Evolutionary conservation across 2,888 invertebrate species (phyloP).

Genomic region (Microdon myrmicae): DNA sequence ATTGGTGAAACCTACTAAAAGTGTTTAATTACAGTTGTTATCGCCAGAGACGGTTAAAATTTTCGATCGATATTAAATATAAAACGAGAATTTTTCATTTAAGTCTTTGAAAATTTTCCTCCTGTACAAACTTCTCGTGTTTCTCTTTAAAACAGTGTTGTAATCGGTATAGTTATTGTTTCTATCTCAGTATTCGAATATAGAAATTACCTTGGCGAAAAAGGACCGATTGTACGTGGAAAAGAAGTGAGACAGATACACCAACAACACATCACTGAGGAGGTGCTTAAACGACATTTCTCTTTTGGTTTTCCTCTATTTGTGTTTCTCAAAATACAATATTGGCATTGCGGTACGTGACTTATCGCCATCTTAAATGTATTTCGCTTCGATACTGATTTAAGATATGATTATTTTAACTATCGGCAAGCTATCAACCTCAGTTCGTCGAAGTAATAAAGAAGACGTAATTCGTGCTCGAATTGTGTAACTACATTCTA

Average conservation of each 20-base stretch:
- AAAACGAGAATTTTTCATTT: constrained; percentile 19
- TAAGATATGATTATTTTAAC: constrained; percentile 3
- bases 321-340: constrained; percentile 1
- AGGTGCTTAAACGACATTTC: constrained; percentile 11
- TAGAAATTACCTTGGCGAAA: constrained; percentile 26
- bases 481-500: constrained; percentile 22
- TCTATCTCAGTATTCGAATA: constrained; percentile 12
- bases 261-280: constrained; percentile 2
- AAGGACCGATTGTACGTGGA: constrained; percentile 19
- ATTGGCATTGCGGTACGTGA: not conserved
- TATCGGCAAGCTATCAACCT: not conserved
- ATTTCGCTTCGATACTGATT: too few species aligned
- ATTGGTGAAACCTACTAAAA: constrained; percentile 60
- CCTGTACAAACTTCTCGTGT: constrained; percentile 37
- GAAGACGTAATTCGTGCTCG: constrained; percentile 12
- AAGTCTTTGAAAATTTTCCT: constrained; percentile 33
- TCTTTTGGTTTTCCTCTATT: not conserved
- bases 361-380: too few species aligned
- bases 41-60: constrained; percentile 57
- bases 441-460: not conserved
- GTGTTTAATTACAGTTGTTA: constrained; percentile 55
- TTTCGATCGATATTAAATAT: constrained; percentile 21
- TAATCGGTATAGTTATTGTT: constrained; percentile 45
- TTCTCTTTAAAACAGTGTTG: constrained; percentile 43
- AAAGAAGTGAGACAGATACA: constrained; percentile 30